Evolutionary conservation across 2,113 vertebrate genomes (phyloP).

Genomic region (Cyphomyrus discorhynchus): DNA sequence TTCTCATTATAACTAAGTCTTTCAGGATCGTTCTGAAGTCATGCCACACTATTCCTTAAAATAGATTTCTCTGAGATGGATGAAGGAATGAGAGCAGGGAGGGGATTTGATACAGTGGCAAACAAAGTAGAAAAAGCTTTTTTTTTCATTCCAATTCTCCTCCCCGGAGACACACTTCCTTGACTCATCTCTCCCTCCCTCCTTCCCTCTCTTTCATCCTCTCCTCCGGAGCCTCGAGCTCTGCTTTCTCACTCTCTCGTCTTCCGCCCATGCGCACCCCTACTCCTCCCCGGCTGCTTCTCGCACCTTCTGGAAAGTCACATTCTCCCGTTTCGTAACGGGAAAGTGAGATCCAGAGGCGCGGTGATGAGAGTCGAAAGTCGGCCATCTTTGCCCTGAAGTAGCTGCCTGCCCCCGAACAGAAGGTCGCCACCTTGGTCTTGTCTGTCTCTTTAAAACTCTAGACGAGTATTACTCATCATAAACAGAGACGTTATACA

Average conservation of each 20-base stretch:
- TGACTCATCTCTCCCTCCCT: background rate
- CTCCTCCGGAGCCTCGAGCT: background rate
- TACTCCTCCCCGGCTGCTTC: background rate
- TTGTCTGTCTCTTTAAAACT: background rate
- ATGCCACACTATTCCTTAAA: background rate
- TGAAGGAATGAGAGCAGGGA: background rate
- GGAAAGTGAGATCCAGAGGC: background rate
- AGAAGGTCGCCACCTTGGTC: too few relatives aligned
- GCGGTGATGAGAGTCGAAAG: background rate
- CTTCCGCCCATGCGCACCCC: background rate
- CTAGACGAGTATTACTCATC: background rate
- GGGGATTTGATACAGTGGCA: background rate
- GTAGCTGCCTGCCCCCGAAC: background rate
- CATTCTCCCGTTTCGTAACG: background rate
- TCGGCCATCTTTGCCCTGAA: background rate
- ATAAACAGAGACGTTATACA: background rate
- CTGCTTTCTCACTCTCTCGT: background rate
- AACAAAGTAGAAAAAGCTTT: background rate
- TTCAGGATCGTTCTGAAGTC: background rate
- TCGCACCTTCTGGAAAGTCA: background rate
- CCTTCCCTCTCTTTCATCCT: background rate
- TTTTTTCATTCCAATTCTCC: background rate
- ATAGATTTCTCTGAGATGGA: conserved; percentile 3
- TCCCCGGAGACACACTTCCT: background rate
- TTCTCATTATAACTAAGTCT: background rate